Evolutionary conservation across 2,888 invertebrate genomes (phyloP).

Genomic region (Cataglyphis livida): DNA sequence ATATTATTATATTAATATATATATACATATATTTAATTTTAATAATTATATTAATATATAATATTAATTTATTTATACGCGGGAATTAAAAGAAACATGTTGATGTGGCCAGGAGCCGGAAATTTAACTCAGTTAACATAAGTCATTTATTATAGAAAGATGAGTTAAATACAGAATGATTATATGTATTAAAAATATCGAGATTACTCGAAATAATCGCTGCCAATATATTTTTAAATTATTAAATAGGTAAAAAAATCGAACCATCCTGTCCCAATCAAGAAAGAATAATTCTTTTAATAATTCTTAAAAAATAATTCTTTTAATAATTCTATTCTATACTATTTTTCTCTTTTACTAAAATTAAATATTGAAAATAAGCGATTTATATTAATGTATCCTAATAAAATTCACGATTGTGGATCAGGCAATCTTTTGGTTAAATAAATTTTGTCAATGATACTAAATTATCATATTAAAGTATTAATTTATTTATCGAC

Average conservation of each 20-base stretch:
- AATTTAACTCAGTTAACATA: neutral
- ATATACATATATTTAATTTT: neutral
- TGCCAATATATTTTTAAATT: constrained; percentile 28
- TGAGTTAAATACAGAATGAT: neutral
- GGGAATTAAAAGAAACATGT: constrained; percentile 4
- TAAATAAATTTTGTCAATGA: neutral
- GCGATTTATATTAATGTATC: constrained; percentile 16
- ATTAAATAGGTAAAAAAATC: neutral
- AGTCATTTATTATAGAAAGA: neutral
- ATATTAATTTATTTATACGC: constrained; percentile 40
- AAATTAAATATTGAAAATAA: neutral
- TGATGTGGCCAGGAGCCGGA: neutral
- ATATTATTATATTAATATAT: neutral
- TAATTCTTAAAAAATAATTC: neutral
- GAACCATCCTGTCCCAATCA: neutral
- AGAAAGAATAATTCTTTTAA: neutral
- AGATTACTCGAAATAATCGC: neutral
- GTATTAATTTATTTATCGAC: constrained; percentile 72
- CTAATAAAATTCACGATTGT: neutral
- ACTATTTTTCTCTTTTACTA: neutral
- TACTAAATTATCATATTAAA: constrained; percentile 57
- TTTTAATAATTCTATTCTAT: neutral
- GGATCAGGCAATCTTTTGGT: neutral
- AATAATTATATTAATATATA: constrained; percentile 9
- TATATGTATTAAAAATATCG: neutral